These are phyloP conservation scores for Hippoglossus hippoglossus DNA, from an alignment of 2,797 vertebrate genomes.

Conservation along the genomic window DNA sequence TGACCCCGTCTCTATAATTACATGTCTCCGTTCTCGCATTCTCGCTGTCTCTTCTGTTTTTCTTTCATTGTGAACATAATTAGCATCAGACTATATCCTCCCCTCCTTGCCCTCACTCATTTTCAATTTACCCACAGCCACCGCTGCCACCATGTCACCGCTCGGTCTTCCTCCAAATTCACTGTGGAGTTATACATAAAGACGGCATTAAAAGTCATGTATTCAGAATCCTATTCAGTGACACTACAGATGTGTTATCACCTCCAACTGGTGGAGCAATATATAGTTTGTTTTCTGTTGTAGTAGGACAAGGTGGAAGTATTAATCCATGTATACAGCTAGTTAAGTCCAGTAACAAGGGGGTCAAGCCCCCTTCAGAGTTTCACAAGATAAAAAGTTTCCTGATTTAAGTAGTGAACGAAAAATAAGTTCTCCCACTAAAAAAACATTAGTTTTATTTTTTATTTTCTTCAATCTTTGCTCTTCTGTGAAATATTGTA, in stretches of 20 bases:
- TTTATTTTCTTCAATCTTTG: no score
- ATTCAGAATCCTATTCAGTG: background rate
- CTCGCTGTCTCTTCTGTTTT: slow-evolving; percentile 57
- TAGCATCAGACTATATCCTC: slow-evolving; percentile 55
- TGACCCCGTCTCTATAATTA: slow-evolving; percentile 68
- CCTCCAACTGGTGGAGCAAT: no score
- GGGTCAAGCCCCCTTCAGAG: no score
- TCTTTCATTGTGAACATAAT: slow-evolving; percentile 75
- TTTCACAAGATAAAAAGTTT: no score
- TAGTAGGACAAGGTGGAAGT: no score
- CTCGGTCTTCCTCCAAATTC: slow-evolving; percentile 2
- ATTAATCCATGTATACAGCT: no score
- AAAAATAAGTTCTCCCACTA: no score
- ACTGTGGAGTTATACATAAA: background rate
- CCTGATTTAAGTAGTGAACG: no score
- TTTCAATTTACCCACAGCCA: slow-evolving; percentile 29
- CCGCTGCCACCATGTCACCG: slow-evolving; percentile 8
- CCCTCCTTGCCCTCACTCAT: slow-evolving; percentile 39
- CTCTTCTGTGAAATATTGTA: no score
- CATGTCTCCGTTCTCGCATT: slow-evolving; percentile 58
- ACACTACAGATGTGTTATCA: background rate
- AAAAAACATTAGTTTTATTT: no score
- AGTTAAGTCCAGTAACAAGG: no score
- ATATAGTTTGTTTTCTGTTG: background rate
- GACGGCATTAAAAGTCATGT: background rate